phyloP scores from a whole-genome alignment of 2,113 vertebrate species.

The Barnardius zonarius region DNA sequence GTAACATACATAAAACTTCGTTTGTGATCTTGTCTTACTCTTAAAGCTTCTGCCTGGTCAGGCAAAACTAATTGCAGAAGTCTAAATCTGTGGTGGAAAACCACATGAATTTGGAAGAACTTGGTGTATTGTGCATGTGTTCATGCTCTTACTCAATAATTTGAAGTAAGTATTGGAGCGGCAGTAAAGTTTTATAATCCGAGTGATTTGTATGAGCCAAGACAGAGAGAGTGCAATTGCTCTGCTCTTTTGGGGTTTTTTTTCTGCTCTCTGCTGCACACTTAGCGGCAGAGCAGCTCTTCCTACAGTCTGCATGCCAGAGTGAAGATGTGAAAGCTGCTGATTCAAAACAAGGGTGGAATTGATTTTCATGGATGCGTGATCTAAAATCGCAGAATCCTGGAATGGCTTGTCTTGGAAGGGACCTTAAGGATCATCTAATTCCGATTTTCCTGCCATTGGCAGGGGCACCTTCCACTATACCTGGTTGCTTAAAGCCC shows the following conservation, averaged over 20 bases:
- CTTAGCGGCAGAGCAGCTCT: not conserved
- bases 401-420: not conserved
- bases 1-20: not conserved
- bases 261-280: too few species aligned
- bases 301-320: not conserved
- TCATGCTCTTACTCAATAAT: not conserved
- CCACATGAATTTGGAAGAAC: not conserved
- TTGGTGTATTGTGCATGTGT: not conserved
- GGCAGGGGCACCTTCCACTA: not conserved
- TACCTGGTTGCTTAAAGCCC: not conserved
- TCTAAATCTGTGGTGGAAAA: too few species aligned
- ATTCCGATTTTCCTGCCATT: not conserved
- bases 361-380: accelerated
- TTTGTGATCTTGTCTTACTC: not conserved
- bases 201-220: too few species aligned
- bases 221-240: not conserved
- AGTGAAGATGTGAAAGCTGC: not conserved
- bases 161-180: accelerated
- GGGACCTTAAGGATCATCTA: not conserved
- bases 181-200: not conserved
- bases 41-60: not conserved
- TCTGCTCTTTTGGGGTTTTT: too few species aligned
- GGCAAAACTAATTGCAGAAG: not conserved
- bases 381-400: not conserved
- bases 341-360: accelerated